phyloP scores from a whole-genome alignment of 2,797 vertebrate species.

The Tauraco hartlaubi region DNA sequence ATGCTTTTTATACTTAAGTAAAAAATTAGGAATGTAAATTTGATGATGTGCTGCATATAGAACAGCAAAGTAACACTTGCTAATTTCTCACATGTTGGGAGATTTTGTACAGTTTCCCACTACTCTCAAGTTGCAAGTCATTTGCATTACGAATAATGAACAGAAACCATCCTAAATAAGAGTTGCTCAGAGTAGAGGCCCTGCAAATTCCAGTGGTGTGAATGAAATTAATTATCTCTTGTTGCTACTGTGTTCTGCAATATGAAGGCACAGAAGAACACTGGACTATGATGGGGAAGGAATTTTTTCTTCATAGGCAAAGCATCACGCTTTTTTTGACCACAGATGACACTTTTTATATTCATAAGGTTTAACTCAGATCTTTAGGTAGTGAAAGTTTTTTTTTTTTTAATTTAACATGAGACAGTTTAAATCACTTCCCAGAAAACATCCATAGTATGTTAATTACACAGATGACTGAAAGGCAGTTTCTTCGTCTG shows the following conservation, averaged over 20 bases:
- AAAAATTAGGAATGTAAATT: slow-evolving; percentile 39
- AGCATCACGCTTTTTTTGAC: neutral
- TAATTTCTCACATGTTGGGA: slow-evolving; percentile 52
- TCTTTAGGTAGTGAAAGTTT: slow-evolving; percentile 10
- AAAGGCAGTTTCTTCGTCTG: neutral
- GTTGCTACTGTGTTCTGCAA: neutral
- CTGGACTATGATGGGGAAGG: neutral
- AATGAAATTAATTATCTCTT: slow-evolving; percentile 39
- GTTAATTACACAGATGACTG: slow-evolving; percentile 24
- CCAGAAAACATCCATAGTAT: slow-evolving; percentile 24
- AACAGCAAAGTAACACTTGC: slow-evolving; percentile 28
- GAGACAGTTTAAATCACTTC: slow-evolving; percentile 41
- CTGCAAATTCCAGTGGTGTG: neutral
- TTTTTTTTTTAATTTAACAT: slow-evolving; percentile 60
- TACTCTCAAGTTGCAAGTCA: slow-evolving; percentile 37
- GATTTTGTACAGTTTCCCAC: slow-evolving; percentile 33
- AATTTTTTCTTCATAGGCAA: neutral
- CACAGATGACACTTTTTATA: neutral
- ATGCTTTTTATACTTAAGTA: slow-evolving; percentile 3
- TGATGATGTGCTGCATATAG: slow-evolving; percentile 4
- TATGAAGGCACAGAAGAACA: neutral
- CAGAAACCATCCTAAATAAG: neutral
- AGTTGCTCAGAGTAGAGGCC: neutral
- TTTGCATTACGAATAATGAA: slow-evolving; percentile 29
- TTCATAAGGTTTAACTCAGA: slow-evolving; percentile 49